These are phyloP conservation scores for Umimayanthus chanpuru DNA, from an alignment of 92 coral and sea anemone species.

Conservation along the genomic window DNA sequence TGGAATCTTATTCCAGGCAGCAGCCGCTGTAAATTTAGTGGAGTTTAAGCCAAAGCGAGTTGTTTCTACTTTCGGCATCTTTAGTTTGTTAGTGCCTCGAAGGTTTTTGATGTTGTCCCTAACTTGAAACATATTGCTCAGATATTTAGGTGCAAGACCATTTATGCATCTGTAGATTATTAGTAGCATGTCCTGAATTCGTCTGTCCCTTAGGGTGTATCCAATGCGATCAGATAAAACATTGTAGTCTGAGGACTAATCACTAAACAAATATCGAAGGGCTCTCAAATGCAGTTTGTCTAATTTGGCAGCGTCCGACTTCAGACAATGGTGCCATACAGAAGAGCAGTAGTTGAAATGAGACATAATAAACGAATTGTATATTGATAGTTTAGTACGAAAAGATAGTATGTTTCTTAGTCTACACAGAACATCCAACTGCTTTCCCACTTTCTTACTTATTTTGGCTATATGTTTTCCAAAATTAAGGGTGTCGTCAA, in stretches of 20 bases:
- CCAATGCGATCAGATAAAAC: conserved; percentile 15
- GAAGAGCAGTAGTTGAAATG: conserved; percentile 34
- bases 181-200: too few species aligned
- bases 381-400: conserved; percentile 27
- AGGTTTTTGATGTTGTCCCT: not conserved
- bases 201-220: conserved; percentile 17
- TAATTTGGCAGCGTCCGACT: conserved; percentile 26
- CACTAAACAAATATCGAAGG: conserved; percentile 9
- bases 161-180: not conserved
- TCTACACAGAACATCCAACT: conserved; percentile 33
- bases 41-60: too few species aligned
- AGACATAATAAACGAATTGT: conserved; percentile 29
- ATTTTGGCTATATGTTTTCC: conserved; percentile 47
- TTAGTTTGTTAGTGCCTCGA: too few species aligned
- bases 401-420: conserved; percentile 24
- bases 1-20: not conserved
- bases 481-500: too few species aligned
- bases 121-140: not conserved
- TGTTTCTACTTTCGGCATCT: too few species aligned
- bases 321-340: conserved; percentile 36
- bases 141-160: conserved; percentile 1
- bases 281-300: conserved; percentile 27
- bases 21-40: too few species aligned
- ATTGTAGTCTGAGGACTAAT: conserved; percentile 4
- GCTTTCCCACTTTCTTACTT: conserved; percentile 40